Conservation (phyloP, 2,888 invertebrate species). For the Polyommatus iphigenia region DNA sequence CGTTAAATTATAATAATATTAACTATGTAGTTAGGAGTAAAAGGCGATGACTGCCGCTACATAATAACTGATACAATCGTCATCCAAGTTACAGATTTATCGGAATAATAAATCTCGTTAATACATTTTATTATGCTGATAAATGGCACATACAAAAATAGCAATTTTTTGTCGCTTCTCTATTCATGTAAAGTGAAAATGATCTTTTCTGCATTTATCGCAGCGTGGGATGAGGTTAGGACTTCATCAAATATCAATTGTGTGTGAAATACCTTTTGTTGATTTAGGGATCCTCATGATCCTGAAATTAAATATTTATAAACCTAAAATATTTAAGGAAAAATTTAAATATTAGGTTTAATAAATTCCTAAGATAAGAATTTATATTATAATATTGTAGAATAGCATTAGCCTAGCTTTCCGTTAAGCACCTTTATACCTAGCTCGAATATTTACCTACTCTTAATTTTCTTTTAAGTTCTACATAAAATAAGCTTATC, state of each 20-base stretch:
- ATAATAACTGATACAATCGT: too few species aligned
- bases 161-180: neutral
- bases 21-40: too few species aligned
- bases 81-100: too few species aligned
- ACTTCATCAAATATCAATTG: constrained; percentile 5
- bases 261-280: neutral
- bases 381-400: too few species aligned
- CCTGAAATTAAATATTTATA: neutral
- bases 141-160: neutral
- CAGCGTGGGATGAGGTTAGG: neutral
- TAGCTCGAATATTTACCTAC: neutral
- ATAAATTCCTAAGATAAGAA: too few species aligned
- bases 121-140: neutral
- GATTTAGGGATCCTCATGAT: neutral
- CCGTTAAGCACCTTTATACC: neutral
- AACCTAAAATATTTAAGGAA: neutral
- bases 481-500: too few species aligned
- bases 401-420: too few species aligned
- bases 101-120: neutral
- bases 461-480: neutral
- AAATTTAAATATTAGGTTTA: neutral
- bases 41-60: too few species aligned
- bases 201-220: neutral
- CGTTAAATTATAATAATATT: too few species aligned
- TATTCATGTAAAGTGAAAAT: neutral